These are phyloP conservation scores for Diceros bicornis DNA, from an alignment of 2,797 vertebrate species.

Conservation along the genomic window DNA sequence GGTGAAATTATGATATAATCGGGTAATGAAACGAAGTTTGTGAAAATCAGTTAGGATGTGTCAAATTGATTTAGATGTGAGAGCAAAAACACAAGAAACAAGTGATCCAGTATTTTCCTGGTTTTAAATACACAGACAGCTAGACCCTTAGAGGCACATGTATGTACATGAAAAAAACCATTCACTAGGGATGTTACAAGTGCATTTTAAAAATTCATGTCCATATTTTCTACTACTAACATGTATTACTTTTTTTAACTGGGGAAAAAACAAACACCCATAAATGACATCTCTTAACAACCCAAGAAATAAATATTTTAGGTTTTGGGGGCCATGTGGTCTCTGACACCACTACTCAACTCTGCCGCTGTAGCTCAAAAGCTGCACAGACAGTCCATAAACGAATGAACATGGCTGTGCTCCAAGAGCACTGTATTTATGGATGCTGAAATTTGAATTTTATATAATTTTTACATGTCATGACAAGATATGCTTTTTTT, in stretches of 20 bases:
- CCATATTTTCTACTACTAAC: not conserved
- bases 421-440: not conserved
- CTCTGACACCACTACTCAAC: not conserved
- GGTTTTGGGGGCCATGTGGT: not conserved
- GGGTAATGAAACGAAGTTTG: not conserved
- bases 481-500: not conserved
- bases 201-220: not conserved
- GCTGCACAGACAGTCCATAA: not conserved
- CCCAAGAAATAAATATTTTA: not conserved
- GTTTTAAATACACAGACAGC: not conserved
- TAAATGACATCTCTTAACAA: not conserved
- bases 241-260: not conserved
- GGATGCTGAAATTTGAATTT: not conserved
- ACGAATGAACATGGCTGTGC: not conserved
- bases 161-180: fast-evolving
- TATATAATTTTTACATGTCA: not conserved
- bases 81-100: not conserved
- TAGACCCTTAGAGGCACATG: not conserved
- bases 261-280: not conserved
- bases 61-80: not conserved
- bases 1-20: not conserved
- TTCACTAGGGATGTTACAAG: too few species aligned
- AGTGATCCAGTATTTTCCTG: too few species aligned
- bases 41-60: not conserved
- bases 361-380: not conserved